Evolutionary conservation across 92 coral and sea anemone species (phyloP).

Genomic region (Zoanthus sociatus): DNA sequence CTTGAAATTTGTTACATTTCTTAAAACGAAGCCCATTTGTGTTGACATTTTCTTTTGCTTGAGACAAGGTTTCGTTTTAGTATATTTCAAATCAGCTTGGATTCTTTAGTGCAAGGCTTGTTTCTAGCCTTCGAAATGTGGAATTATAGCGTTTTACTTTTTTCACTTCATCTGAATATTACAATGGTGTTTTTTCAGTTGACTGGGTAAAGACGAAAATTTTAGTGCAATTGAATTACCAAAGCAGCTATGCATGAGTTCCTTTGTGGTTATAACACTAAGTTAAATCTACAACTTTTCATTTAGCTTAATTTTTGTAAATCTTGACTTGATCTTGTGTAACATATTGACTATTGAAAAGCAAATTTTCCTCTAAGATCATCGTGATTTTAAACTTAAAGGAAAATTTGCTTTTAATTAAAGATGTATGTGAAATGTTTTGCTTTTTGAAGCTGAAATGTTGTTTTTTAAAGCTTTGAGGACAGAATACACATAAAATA

Average conservation of each 20-base stretch:
- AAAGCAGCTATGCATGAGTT: not conserved
- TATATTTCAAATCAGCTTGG: not conserved
- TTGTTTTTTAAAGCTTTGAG: too few relatives aligned
- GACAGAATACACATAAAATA: too few relatives aligned
- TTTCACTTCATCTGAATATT: not conserved
- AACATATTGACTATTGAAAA: not conserved
- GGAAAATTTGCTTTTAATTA: too few relatives aligned
- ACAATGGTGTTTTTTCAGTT: not conserved
- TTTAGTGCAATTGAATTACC: not conserved
- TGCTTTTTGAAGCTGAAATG: not conserved
- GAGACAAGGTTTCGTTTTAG: not conserved
- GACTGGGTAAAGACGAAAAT: not conserved
- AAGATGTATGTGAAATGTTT: not conserved
- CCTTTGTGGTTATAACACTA: not conserved
- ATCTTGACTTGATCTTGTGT: not conserved
- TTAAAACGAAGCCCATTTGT: not conserved
- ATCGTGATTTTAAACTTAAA: too few relatives aligned
- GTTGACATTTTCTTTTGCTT: not conserved
- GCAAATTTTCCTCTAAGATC: not conserved
- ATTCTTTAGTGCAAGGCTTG: not conserved
- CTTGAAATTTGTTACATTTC: constrained; percentile 19
- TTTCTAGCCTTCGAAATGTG: not conserved
- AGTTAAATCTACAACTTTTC: not conserved
- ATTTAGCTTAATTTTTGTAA: not conserved
- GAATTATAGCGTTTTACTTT: not conserved